A percentile compares a stretch with the other conserved stretches of the same genome.
phyloP scores from a whole-genome alignment of 2,113 vertebrate species.

The Cyanistes caeruleus region DNA sequence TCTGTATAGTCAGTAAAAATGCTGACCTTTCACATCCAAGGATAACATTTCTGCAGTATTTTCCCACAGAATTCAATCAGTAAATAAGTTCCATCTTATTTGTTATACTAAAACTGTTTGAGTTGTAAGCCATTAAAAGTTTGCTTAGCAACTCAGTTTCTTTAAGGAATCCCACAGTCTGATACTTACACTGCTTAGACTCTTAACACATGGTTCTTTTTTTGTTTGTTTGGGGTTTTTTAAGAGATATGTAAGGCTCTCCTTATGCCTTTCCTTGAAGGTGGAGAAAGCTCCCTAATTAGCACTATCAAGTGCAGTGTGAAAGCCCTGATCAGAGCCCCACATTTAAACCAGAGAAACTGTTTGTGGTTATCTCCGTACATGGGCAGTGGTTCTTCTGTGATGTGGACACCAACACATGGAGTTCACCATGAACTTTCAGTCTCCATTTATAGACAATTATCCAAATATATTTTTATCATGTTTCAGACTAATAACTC shows the following conservation, averaged over 20 bases:
- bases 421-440: background rate
- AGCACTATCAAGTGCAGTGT: background rate
- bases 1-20: slow-evolving; percentile 20
- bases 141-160: slow-evolving; percentile 7
- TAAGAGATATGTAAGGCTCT: background rate
- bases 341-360: background rate
- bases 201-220: background rate
- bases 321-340: background rate
- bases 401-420: background rate
- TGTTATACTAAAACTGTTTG: slow-evolving; percentile 26
- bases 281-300: background rate
- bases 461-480: background rate
- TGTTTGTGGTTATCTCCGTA: background rate
- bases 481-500: background rate
- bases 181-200: background rate
- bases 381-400: background rate
- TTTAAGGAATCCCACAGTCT: background rate
- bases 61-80: slow-evolving; percentile 63
- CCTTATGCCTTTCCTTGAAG: background rate
- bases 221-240: background rate
- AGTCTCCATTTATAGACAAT: background rate
- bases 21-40: slow-evolving; percentile 57
- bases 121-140: slow-evolving; percentile 23
- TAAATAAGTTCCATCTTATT: slow-evolving; percentile 62
- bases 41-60: slow-evolving; percentile 64